A percentile compares a stretch with the other conserved stretches of the same genome.
Conservation (phyloP, 2,888 invertebrate genomes). For the Sminthurides aquaticus region DNA sequence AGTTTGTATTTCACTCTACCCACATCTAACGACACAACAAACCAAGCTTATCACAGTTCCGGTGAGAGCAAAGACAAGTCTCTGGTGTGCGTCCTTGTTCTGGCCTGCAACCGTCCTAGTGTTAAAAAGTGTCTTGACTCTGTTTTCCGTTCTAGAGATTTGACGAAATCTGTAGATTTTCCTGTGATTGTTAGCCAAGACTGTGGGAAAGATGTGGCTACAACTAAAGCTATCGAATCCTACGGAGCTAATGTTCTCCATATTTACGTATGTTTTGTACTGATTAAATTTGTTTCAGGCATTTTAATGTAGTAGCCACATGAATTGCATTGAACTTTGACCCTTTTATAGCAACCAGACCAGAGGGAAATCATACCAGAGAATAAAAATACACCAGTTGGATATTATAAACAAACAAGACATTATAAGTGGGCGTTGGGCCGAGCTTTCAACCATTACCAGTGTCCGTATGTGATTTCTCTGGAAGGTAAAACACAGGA, state of each 20-base stretch:
- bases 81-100: slow-evolving; percentile 14
- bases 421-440: slow-evolving; percentile 17
- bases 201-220: slow-evolving; percentile 17
- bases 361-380: slow-evolving; percentile 2
- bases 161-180: slow-evolving; percentile 6
- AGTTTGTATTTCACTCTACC: no score
- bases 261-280: slow-evolving; percentile 12
- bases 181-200: slow-evolving; percentile 22
- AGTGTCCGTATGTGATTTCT: slow-evolving; percentile 13
- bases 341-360: slow-evolving; percentile 24
- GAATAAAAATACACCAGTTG: background rate
- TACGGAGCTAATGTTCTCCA: slow-evolving; percentile 8
- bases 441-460: slow-evolving; percentile 9
- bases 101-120: slow-evolving; percentile 15
- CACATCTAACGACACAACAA: no score
- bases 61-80: slow-evolving; percentile 7
- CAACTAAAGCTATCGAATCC: slow-evolving; percentile 15
- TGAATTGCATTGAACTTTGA: background rate
- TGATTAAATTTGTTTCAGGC: background rate
- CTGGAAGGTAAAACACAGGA: slow-evolving; percentile 17
- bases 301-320: background rate
- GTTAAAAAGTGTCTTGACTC: slow-evolving; percentile 13
- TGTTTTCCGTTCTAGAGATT: slow-evolving; percentile 7
- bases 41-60: no score
- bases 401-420: slow-evolving; percentile 19